Conservation (phyloP, 2,888 invertebrate species). For the Chromoteleia sp. region DNA sequence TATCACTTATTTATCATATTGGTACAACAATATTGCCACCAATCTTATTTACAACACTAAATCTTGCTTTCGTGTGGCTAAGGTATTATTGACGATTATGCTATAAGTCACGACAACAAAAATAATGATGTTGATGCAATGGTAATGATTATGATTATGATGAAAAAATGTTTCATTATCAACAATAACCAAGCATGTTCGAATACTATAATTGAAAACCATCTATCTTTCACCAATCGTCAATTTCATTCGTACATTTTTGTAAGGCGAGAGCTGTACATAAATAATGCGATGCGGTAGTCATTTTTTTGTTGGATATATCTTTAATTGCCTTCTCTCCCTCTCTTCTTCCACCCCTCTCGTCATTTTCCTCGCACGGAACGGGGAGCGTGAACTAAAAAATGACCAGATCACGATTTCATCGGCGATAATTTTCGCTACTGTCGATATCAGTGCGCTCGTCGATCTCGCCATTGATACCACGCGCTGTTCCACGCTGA, state of each 20-base stretch:
- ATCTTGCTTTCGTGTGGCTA: constrained; percentile 32
- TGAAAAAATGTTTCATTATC: constrained; percentile 2
- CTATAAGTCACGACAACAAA: constrained; percentile 39
- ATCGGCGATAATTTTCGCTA: constrained; percentile 35
- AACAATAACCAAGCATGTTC: constrained; percentile 24
- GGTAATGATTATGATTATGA: constrained; percentile 46
- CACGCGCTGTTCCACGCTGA: constrained; percentile 77
- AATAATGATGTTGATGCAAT: constrained; percentile 46
- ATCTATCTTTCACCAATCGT: constrained; percentile 9
- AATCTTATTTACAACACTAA: constrained; percentile 63
- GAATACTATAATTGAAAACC: neutral
- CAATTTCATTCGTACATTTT: neutral
- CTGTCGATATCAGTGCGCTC: constrained; percentile 53
- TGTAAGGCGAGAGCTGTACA: too few relatives aligned
- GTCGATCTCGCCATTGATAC: constrained; percentile 76
- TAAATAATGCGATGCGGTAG: too few relatives aligned
- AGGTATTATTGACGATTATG: constrained; percentile 41
- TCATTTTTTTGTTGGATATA: too few relatives aligned
- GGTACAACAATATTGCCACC: constrained; percentile 57
- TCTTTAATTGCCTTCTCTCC: too few relatives aligned
- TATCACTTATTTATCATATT: constrained; percentile 66
- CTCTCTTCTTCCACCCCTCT: too few relatives aligned
- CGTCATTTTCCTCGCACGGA: too few relatives aligned
- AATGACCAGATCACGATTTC: constrained; percentile 11
- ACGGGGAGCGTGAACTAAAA: too few relatives aligned